These are phyloP conservation scores for Parazoanthus atlanticus DNA, from an alignment of 92 coral and sea anemone genomes.

Conservation along the genomic window DNA sequence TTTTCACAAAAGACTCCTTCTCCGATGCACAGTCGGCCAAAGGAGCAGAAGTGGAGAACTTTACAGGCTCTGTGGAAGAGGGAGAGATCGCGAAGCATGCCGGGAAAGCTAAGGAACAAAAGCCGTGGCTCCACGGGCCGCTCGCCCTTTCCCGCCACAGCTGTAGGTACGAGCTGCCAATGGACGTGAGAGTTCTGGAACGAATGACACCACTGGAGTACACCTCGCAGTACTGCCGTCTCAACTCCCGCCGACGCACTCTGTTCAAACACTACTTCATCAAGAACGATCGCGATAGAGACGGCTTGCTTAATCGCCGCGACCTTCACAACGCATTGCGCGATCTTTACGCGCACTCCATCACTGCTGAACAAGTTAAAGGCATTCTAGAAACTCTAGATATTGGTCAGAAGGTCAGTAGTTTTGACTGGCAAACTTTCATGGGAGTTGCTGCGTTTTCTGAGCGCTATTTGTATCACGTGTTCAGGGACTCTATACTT, in stretches of 20 bases:
- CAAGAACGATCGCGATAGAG: constrained; percentile 92
- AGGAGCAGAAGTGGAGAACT: constrained; percentile 50
- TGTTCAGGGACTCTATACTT: constrained; percentile 52
- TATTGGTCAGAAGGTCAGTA: constrained; percentile 60
- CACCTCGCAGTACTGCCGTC: constrained; percentile 80
- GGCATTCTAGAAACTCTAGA: constrained; percentile 76
- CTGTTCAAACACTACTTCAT: constrained; percentile 84
- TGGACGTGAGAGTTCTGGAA: constrained; percentile 89
- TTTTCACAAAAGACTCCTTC: constrained; percentile 23
- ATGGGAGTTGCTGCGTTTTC: constrained; percentile 91
- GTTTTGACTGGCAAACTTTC: constrained; percentile 71
- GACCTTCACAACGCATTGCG: constrained; percentile 86
- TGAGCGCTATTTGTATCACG: constrained; percentile 80
- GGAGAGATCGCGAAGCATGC: constrained; percentile 51
- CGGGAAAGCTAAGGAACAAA: constrained; percentile 47
- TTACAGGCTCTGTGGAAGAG: constrained; percentile 61
- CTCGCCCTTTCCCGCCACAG: constrained; percentile 86
- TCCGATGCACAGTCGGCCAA: not conserved
- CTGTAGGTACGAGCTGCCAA: constrained; percentile 95
- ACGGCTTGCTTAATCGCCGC: constrained; percentile 77
- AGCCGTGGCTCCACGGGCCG: constrained; percentile 92
- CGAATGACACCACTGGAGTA: constrained; percentile 81
- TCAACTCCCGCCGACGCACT: constrained; percentile 77
- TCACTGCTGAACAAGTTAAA: constrained; percentile 72
- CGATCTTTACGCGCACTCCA: constrained; percentile 84